Conservation (phyloP, 2,888 invertebrate species). For the Operophtera brumata region DNA sequence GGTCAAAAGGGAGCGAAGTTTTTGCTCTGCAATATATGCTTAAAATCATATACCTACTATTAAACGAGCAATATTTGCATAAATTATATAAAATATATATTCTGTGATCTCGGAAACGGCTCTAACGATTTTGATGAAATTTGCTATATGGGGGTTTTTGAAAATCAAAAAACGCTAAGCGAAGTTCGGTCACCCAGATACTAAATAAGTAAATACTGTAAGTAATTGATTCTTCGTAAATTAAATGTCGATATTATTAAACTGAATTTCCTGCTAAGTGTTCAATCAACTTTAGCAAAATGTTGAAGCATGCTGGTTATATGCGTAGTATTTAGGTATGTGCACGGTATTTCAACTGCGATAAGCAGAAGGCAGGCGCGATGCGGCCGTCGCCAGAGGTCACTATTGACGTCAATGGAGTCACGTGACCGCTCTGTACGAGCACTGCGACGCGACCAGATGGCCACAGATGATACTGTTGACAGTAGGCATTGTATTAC, state of each 20-base stretch:
- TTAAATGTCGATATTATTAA: not conserved
- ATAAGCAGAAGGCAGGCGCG: conserved; percentile 74
- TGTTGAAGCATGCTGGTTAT: conserved; percentile 20
- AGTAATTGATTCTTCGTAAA: not conserved
- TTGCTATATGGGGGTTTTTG: too few species aligned
- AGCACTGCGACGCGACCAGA: conserved; percentile 39
- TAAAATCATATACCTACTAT: too few species aligned
- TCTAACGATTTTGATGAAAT: too few species aligned
- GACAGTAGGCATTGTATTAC: conserved; percentile 19
- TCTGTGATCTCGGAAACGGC: too few species aligned
- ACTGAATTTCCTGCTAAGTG: conserved; percentile 8
- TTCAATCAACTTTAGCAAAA: conserved; percentile 5
- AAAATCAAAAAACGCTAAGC: too few species aligned
- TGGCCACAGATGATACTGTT: conserved; percentile 35
- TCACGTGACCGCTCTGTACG: conserved; percentile 79
- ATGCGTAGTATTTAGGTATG: conserved; percentile 38
- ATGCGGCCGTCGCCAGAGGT: conserved; percentile 79
- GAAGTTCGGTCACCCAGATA: too few species aligned
- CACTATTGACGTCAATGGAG: conserved; percentile 86
- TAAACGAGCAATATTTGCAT: too few species aligned
- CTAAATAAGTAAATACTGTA: too few species aligned
- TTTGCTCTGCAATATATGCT: too few species aligned
- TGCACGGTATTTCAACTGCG: conserved; percentile 67
- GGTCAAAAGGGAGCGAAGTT: too few species aligned
- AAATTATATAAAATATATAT: too few species aligned